A percentile compares a stretch with the other conserved stretches of the same genome.
phyloP scores from a whole-genome alignment of 2,797 vertebrate species.

The Synaphobranchus kaupii region DNA sequence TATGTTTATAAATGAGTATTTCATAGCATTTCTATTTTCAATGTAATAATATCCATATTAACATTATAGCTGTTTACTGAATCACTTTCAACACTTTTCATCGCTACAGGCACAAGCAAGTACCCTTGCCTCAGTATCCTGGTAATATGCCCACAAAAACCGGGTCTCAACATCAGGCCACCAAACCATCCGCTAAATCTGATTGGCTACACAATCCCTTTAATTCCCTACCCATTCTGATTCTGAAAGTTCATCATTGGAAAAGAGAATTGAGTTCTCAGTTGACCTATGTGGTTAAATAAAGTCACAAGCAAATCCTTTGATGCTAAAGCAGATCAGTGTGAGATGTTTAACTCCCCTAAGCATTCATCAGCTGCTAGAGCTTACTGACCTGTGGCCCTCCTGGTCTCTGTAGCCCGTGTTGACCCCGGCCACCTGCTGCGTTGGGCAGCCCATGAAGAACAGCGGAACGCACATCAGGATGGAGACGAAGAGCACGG shows the following conservation, averaged over 20 bases:
- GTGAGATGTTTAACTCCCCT: not conserved
- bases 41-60: not conserved
- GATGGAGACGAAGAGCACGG: conserved; percentile 68
- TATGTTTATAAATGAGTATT: not conserved
- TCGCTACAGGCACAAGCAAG: not conserved
- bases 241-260: not conserved
- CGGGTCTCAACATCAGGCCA: not conserved
- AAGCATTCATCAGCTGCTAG: not conserved
- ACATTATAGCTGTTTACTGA: not conserved
- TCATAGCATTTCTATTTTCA: not conserved
- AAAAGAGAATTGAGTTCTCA: not conserved
- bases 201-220: not conserved
- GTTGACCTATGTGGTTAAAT: not conserved
- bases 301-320: not conserved
- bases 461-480: conserved; percentile 72
- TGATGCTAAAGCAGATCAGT: not conserved
- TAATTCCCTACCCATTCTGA: not conserved
- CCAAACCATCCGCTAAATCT: not conserved
- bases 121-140: not conserved
- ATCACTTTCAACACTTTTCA: not conserved
- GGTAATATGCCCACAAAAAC: not conserved
- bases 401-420: not conserved
- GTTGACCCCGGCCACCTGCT: conserved; percentile 55
- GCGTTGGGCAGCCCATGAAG: conserved; percentile 79
- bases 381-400: not conserved